These are phyloP conservation scores for Mythimna vitellina DNA, from an alignment of 2,888 invertebrate species.

Conservation along the genomic window DNA sequence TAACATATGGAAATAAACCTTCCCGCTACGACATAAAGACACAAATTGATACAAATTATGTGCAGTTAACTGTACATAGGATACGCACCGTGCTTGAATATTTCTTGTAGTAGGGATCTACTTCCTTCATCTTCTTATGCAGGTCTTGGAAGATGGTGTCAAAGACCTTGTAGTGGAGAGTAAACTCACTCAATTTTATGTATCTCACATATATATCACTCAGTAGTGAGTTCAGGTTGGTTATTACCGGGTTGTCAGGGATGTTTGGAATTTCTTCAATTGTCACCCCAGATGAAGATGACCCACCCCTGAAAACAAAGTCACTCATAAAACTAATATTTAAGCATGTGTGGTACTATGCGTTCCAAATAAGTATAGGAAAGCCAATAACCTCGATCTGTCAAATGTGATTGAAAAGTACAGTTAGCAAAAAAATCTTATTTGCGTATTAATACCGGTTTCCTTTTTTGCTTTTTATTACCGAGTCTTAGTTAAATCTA, in stretches of 20 bases:
- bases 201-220: slow-evolving; percentile 76
- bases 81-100: slow-evolving; percentile 80
- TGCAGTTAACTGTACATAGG: not conserved
- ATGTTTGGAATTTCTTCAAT: slow-evolving; percentile 47
- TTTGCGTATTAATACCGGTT: no score
- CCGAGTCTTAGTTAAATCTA: no score
- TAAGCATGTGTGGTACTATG: not conserved
- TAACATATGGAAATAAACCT: not conserved
- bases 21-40: not conserved
- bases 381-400: no score
- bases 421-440: no score
- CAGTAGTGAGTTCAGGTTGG: slow-evolving; percentile 76
- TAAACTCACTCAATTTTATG: slow-evolving; percentile 74
- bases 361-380: no score
- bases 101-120: slow-evolving; percentile 78
- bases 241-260: slow-evolving; percentile 68
- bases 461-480: no score
- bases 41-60: not conserved
- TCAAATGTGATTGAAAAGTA: no score
- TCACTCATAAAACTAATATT: not conserved
- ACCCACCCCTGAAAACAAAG: slow-evolving; percentile 43
- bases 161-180: slow-evolving; percentile 77
- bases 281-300: slow-evolving; percentile 17
- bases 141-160: slow-evolving; percentile 73
- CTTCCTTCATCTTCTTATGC: slow-evolving; percentile 78